Evolutionary conservation across 2,797 vertebrate species (phyloP), one percentile per base, ranked within the genome.

Genomic region (Myoxocephalus aenaeus): DNA sequence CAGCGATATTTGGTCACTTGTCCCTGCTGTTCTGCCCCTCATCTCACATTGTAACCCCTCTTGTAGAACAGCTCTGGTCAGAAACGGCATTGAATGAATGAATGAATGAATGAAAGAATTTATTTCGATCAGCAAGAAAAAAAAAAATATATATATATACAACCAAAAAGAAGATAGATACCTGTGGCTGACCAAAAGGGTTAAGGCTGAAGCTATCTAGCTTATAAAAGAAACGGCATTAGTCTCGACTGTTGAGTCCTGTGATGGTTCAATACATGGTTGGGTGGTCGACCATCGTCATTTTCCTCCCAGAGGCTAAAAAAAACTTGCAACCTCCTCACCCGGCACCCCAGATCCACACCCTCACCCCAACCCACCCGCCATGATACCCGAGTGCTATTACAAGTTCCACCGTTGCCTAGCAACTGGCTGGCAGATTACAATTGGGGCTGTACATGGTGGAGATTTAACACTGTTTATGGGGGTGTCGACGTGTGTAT

Each of bases 391-490:
- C 78, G 4, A 76, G 80, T 84, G 71, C 81, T 88, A 82, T 90
- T 89, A 87, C 83, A 86, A 89, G 86, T 88, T 83, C 72, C 83
- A 75, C 79, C 56, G 93, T 94, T 93, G 92, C 93, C 86, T 94
- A 93, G 93, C 92, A 94, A 94, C 93, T 92, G 89, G 87, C 87
- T 84, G 75, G 71, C 2, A 7, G 81, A 88, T 91, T 83, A 85
- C 84, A 83, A 87, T 84, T 79, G 81, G 81, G 82, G 84, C 70
- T 79, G 76, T 72, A 85, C 58, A 70, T 65, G 61, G 67, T 69
- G 56, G 74, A 87, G 90, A 89, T 89, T 87, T 85, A 85, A 85
- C 85, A 83, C 73, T 81, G 76, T 91, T 91, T 90, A 81, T 75
- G 64, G 73, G 86, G 78, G 77, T 81, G 82, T 81, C 63, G 42